Percentiles rank a stretch among this genome's conserved stretches.
Evolutionary conservation across 2,797 vertebrate species (phyloP).

Genomic region (Sarcoramphus papa): DNA sequence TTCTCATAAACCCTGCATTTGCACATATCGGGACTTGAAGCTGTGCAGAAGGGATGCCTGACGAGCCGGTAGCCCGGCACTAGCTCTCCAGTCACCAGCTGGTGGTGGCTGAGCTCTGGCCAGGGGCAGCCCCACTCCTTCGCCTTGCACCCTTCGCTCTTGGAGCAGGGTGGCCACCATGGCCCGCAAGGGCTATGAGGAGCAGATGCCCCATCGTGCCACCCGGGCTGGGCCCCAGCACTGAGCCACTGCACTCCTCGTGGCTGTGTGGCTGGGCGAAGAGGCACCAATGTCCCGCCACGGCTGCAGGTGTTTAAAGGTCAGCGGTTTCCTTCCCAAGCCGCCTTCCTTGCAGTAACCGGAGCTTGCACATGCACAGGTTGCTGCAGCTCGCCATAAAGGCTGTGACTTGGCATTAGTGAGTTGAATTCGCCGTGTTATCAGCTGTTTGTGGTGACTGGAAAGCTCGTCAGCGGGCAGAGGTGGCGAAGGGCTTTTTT

Average conservation of each 20-base stretch:
- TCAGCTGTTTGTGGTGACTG: not conserved
- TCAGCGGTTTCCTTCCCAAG: not conserved
- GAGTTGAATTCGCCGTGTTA: not conserved
- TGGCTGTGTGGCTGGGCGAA: not conserved
- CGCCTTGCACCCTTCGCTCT: not conserved
- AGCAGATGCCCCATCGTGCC: not conserved
- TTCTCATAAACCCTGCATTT: not conserved
- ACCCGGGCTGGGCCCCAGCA: not conserved
- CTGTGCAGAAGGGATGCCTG: accelerated
- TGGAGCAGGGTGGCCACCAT: not conserved
- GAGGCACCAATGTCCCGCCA: accelerated
- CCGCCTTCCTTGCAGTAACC: not conserved
- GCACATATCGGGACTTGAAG: accelerated
- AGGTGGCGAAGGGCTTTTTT: not conserved
- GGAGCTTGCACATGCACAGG: not conserved
- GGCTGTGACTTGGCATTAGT: not conserved
- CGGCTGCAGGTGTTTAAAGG: not conserved
- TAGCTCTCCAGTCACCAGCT: not conserved
- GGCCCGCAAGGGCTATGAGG: not conserved
- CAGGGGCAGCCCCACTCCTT: not conserved
- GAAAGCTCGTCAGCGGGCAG: not conserved
- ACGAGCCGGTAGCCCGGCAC: accelerated
- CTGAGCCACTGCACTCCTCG: not conserved
- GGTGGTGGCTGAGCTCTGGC: not conserved
- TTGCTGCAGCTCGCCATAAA: not conserved